Evolutionary conservation across 1,140 invertebrate species (phyloP).

Genomic region (Ceratina australensis): DNA sequence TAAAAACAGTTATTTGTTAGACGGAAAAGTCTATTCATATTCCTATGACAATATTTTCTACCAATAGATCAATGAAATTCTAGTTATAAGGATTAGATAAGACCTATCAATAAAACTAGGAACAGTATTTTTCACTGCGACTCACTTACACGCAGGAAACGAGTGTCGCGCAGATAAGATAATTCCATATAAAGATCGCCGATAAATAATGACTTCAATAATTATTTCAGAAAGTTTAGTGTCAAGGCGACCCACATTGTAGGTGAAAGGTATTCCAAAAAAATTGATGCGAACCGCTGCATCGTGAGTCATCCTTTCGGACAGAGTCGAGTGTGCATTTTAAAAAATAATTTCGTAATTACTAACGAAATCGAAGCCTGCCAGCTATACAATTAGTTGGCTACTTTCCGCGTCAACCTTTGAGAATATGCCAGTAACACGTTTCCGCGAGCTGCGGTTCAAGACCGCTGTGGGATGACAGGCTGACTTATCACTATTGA

Average conservation of each 20-base stretch:
- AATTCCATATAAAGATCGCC: constrained; percentile 25
- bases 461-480: background rate
- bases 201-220: constrained; percentile 37
- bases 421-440: constrained; percentile 29
- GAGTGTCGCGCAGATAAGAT: constrained; percentile 3
- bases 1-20: too few species aligned
- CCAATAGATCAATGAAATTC: too few species aligned
- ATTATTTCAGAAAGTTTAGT: constrained; percentile 51
- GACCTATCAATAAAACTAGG: background rate
- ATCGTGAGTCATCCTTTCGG: constrained; percentile 34
- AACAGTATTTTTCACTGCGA: constrained; percentile 26
- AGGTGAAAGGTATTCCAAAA: constrained; percentile 44
- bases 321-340: background rate
- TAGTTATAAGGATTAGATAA: background rate
- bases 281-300: constrained; percentile 26
- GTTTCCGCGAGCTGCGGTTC: background rate
- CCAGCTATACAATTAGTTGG: background rate
- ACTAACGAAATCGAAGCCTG: background rate
- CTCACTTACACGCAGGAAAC: constrained; percentile 2
- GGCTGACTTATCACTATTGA: too few species aligned
- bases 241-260: constrained; percentile 48
- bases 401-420: background rate
- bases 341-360: constrained; percentile 22
- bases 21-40: too few species aligned
- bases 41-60: too few species aligned